Percentiles rank a stretch among this genome's conserved stretches.
Conservation (phyloP, 2,888 invertebrate species). For the Biston stratarius region DNA sequence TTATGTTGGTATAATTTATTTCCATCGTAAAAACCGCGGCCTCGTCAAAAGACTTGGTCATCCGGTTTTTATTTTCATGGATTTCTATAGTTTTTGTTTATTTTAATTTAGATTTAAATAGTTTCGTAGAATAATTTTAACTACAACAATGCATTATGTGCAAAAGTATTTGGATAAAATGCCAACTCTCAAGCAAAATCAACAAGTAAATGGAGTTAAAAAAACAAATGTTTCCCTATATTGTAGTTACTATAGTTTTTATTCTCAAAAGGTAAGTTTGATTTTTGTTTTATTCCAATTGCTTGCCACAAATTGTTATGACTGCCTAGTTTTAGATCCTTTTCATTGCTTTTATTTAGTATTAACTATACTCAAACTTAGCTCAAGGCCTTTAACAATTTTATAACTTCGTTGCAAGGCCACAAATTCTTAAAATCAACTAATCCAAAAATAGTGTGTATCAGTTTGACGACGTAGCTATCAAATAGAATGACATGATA, state of each 20-base stretch:
- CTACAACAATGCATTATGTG: conserved; percentile 73
- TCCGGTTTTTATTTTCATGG: conserved; percentile 48
- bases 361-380: conserved; percentile 2
- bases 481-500: background rate
- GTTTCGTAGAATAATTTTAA: conserved; percentile 32
- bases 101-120: conserved; percentile 41
- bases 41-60: conserved; percentile 56
- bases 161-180: conserved; percentile 79
- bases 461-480: background rate
- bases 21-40: conserved; percentile 62
- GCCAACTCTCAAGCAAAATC: conserved; percentile 57
- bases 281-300: conserved; percentile 5
- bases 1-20: conserved; percentile 67
- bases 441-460: background rate
- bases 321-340: background rate
- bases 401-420: background rate
- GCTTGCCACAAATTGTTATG: background rate
- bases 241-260: conserved; percentile 90
- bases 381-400: background rate
- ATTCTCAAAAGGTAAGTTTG: conserved; percentile 90
- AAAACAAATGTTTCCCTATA: conserved; percentile 87
- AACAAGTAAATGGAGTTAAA: conserved; percentile 59
- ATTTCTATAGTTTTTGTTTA: conserved; percentile 44
- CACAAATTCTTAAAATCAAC: background rate
- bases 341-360: background rate